These are phyloP conservation scores for Sarcophaga variegata DNA, from an alignment of 2,888 invertebrate species.

Conservation along the genomic window DNA sequence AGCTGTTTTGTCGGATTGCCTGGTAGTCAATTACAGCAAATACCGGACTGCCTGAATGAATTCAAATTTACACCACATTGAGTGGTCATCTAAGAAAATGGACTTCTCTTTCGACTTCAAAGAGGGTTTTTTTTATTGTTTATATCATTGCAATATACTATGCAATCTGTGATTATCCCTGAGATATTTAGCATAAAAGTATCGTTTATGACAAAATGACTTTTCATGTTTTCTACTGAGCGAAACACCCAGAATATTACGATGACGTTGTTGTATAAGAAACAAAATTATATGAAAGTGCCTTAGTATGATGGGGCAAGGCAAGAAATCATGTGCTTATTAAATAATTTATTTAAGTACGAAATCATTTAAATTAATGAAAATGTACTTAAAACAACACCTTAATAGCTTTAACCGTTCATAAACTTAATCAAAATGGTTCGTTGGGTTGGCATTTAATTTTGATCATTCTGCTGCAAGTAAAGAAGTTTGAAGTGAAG, in stretches of 20 bases:
- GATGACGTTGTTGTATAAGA: neutral
- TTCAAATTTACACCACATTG: no score
- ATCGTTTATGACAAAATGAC: neutral
- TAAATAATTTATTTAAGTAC: constrained; percentile 81
- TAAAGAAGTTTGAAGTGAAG: neutral
- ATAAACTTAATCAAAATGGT: neutral
- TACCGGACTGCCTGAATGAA: no score
- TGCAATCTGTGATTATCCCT: neutral
- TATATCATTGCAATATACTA: no score
- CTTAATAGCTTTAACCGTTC: constrained; percentile 36
- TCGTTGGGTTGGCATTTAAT: neutral
- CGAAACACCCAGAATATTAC: neutral
- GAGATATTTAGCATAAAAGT: neutral
- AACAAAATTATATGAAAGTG: constrained; percentile 13
- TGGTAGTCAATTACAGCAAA: no score
- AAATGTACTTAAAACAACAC: constrained; percentile 74
- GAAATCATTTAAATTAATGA: constrained; percentile 77
- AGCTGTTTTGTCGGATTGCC: no score
- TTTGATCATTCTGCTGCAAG: no score
- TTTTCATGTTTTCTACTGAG: neutral
- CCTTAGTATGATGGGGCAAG: no score
- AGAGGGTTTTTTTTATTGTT: no score
- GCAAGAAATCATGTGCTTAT: constrained; percentile 77
- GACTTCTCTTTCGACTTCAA: no score
- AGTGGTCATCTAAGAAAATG: no score